These are phyloP conservation scores for Malachius bipustulatus DNA, from an alignment of 2,888 invertebrate species.

Conservation along the genomic window DNA sequence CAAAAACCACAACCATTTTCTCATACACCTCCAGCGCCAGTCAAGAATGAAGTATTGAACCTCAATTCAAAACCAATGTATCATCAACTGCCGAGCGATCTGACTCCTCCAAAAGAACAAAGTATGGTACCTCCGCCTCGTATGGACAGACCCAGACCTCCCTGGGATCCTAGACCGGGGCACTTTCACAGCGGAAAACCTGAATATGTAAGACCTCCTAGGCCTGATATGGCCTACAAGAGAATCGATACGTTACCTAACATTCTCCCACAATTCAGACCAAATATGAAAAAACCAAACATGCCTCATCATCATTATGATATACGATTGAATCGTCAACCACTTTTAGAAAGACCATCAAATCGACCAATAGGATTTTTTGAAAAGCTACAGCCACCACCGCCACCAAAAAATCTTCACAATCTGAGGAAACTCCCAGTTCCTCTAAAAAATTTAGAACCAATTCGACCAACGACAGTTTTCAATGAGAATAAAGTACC, in stretches of 20 bases:
- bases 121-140: conserved; percentile 18
- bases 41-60: conserved; percentile 30
- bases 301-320: conserved; percentile 22
- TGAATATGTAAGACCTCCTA: conserved; percentile 34
- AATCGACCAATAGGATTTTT: conserved; percentile 35
- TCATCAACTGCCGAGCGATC: conserved; percentile 37
- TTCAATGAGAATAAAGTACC: conserved; percentile 26
- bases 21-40: conserved; percentile 16
- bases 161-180: conserved; percentile 39
- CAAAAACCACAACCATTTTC: conserved; percentile 14
- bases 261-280: conserved; percentile 59
- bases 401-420: conserved; percentile 34
- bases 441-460: conserved; percentile 18
- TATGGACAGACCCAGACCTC: conserved; percentile 34
- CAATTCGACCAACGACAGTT: conserved; percentile 10
- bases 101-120: conserved; percentile 38
- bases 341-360: conserved; percentile 35
- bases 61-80: conserved; percentile 35
- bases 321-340: conserved; percentile 31
- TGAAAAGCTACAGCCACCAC: conserved; percentile 36
- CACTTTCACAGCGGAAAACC: conserved; percentile 36
- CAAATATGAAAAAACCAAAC: conserved; percentile 43
- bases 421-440: conserved; percentile 40
- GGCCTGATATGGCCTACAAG: conserved; percentile 33
- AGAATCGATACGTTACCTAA: conserved; percentile 44